Conservation (phyloP, 2,113 vertebrate species). For the Leucopsar rothschildi region DNA sequence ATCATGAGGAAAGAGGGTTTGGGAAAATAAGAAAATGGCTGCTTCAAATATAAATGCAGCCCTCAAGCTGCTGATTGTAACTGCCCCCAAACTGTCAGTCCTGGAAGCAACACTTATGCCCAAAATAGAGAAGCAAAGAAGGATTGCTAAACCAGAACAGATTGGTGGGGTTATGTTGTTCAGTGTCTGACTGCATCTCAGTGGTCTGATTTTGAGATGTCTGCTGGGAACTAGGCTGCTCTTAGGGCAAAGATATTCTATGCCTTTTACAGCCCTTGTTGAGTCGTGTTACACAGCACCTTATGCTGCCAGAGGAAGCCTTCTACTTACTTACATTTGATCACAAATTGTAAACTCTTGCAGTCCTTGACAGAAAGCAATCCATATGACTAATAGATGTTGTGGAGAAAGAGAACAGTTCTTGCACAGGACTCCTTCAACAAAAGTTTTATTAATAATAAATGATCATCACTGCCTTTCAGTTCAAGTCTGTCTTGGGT, state of each 20-base stretch:
- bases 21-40: neutral
- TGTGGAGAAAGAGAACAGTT: neutral
- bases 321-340: neutral
- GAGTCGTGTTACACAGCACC: neutral
- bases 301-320: neutral
- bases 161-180: neutral
- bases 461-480: neutral
- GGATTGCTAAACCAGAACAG: neutral
- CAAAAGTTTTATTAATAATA: neutral
- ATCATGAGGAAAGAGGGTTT: neutral
- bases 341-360: neutral
- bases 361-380: neutral
- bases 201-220: neutral
- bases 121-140: constrained; percentile 1
- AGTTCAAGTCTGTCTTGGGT: neutral
- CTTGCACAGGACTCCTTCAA: neutral
- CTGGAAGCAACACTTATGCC: neutral
- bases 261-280: neutral
- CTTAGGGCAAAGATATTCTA: neutral
- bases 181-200: neutral
- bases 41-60: neutral
- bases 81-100: constrained; percentile 21
- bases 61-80: neutral
- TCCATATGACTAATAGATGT: neutral
- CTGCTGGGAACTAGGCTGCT: neutral